phyloP scores from a whole-genome alignment of 2,113 vertebrate species.

The Bostrychus sinensis region DNA sequence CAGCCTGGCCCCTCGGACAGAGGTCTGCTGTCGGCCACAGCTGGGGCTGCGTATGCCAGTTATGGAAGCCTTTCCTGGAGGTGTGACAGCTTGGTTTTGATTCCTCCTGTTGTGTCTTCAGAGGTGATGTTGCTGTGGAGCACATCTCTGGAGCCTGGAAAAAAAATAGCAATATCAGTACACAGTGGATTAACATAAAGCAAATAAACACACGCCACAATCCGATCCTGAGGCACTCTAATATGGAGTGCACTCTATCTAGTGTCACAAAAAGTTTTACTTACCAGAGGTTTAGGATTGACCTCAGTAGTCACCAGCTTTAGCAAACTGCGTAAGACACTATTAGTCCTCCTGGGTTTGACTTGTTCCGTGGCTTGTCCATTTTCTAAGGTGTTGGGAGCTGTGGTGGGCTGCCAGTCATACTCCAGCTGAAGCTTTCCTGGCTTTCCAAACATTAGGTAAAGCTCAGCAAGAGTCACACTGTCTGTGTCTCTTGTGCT shows the following conservation, averaged over 20 bases:
- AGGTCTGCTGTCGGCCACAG: constrained; percentile 84
- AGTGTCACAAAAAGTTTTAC: constrained; percentile 3
- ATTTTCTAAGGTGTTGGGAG: constrained; percentile 50
- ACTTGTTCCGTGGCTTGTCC: constrained; percentile 44
- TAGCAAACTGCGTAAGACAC: constrained; percentile 89
- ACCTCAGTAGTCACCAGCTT: constrained; percentile 92
- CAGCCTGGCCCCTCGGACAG: constrained; percentile 81
- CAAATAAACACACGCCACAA: neutral
- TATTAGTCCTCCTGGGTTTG: constrained; percentile 80
- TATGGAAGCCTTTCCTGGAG: constrained; percentile 85
- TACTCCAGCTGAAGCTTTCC: constrained; percentile 96
- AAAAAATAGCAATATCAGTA: neutral
- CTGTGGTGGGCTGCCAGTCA: constrained; percentile 85
- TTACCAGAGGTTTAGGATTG: constrained; percentile 92
- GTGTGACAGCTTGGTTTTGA: constrained; percentile 84
- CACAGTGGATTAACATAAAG: neutral
- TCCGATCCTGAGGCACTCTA: neutral
- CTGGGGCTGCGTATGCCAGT: constrained; percentile 87
- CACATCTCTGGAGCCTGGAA: constrained; percentile 84
- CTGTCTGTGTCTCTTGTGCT: constrained; percentile 87
- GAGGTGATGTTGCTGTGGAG: constrained; percentile 83
- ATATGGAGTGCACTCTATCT: too few relatives aligned
- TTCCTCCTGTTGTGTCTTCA: constrained; percentile 87
- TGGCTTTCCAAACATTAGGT: constrained; percentile 98
- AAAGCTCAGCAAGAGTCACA: constrained; percentile 96